Base-by-base conservation (phyloP, 2,797 vertebrate species). In the Microcaecilia unicolor region DNA sequence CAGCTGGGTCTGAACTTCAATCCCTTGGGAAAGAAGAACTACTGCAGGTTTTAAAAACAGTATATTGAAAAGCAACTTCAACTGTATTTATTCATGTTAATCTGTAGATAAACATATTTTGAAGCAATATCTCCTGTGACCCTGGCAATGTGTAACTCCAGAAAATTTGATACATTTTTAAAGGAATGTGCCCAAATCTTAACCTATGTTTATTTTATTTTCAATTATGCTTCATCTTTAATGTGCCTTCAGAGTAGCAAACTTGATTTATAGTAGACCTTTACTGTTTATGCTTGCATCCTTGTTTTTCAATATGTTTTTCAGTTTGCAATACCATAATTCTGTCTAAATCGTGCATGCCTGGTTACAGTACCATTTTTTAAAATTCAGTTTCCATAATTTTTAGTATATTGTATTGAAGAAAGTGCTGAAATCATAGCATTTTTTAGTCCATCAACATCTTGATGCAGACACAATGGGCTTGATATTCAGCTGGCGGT, bases 171-270 rank as follows among this genome's bases (percentile, higher is more conserved):
- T 49, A 36, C 5, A 12, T 55, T 74, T 68, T 12, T 21, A 34
- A 44, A 67, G 39, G 40, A 34, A 53, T 52, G 57, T 51, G 40
- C 34, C 39, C 55, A 26, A 34, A 45, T 57, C 37, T 31, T 56
- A 50, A 56, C 44, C 41, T 44, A 55, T 61, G 47, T 66, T 76
- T 74, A 55, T 72, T 78, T 70, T 60, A 62, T 75, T 81, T 71
- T 57, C 53, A 68, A 53, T 60, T n/a, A n/a, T n/a, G n/a, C n/a
- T 63, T 65, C 44, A 37, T 52, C 55, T 60, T 54, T 55, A 67
- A 52, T 38, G 21, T 48, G 34, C 28, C 51, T 66, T 66, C 44
- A 41, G 40, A 28, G 31, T 37, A 20, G 41, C 28, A 70, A 74
- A 67, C 30, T 39, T 13, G 10, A 48, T n/a, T 80, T 71, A 60